phyloP scores from a whole-genome alignment of 1,140 invertebrate species.

The Leptinotarsa texana region DNA sequence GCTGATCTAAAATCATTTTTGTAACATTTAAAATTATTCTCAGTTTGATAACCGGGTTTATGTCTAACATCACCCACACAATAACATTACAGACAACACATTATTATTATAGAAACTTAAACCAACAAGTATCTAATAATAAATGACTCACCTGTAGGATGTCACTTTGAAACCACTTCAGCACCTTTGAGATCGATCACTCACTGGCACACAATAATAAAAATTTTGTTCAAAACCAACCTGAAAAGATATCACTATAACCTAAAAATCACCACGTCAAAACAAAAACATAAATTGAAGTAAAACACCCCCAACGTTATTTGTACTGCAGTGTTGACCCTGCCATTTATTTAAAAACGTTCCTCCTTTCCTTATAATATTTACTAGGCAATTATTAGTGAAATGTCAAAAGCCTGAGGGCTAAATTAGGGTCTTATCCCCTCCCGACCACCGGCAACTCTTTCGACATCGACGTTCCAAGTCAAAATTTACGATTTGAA shows the following conservation, averaged over 20 bases:
- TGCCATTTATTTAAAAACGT: not conserved
- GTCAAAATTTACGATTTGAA: slow-evolving; percentile 3
- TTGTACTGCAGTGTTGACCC: not conserved
- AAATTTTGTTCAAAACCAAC: not conserved
- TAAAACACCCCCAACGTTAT: not conserved
- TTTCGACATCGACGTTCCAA: not conserved
- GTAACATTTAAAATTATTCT: too few species aligned
- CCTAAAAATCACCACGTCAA: not conserved
- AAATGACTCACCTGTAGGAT: slow-evolving; percentile 18
- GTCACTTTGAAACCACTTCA: slow-evolving; percentile 10
- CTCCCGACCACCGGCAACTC: not conserved
- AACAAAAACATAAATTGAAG: not conserved
- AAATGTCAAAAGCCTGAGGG: slow-evolving; percentile 19
- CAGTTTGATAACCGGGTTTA: too few species aligned
- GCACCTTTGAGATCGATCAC: slow-evolving; percentile 9
- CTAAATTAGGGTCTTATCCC: slow-evolving; percentile 12
- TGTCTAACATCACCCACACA: too few species aligned
- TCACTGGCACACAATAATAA: slow-evolving; percentile 1
- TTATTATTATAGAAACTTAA: too few species aligned
- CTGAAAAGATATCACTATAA: not conserved
- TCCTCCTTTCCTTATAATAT: not conserved
- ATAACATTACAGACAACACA: too few species aligned
- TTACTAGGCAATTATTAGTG: slow-evolving; percentile 6
- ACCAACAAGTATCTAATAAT: not conserved
- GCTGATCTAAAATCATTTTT: too few species aligned